phyloP scores from a whole-genome alignment of 1,140 invertebrate genomes.

The Aphelinus atriplicis region DNA sequence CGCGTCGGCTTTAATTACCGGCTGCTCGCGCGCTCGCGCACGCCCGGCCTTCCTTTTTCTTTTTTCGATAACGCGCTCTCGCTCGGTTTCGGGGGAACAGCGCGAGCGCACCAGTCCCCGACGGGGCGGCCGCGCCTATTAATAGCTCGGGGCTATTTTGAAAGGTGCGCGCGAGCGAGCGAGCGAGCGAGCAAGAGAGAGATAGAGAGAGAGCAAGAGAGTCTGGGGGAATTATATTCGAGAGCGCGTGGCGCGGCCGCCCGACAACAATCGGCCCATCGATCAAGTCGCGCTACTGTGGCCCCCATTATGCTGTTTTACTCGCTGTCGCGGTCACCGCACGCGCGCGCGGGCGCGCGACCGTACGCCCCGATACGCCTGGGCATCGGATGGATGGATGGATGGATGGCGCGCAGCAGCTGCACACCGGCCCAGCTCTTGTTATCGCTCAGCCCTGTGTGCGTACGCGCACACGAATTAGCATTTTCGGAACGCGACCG shows the following conservation, averaged over 20 bases:
- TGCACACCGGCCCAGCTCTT: too few species aligned
- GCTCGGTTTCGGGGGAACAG: too few species aligned
- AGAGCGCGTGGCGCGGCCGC: neutral
- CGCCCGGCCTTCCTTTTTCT: neutral
- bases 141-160: constrained; percentile 27
- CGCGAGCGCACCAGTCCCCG: neutral
- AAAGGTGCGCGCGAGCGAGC: constrained; percentile 4
- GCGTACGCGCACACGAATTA: too few species aligned
- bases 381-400: too few species aligned
- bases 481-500: too few species aligned
- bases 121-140: neutral
- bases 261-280: constrained; percentile 34
- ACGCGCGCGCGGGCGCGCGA: too few species aligned
- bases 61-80: too few species aligned
- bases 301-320: neutral
- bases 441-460: too few species aligned
- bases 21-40: neutral
- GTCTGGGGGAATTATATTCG: constrained; percentile 43
- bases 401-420: too few species aligned
- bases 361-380: too few species aligned
- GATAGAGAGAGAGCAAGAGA: constrained; percentile 7
- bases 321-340: too few species aligned
- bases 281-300: constrained; percentile 22
- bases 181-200: neutral
- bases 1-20: constrained; percentile 4